Evolutionary conservation across 53 echinoderm and acorn worm species (phyloP).

Genomic region (Apostichopus leukothele): DNA sequence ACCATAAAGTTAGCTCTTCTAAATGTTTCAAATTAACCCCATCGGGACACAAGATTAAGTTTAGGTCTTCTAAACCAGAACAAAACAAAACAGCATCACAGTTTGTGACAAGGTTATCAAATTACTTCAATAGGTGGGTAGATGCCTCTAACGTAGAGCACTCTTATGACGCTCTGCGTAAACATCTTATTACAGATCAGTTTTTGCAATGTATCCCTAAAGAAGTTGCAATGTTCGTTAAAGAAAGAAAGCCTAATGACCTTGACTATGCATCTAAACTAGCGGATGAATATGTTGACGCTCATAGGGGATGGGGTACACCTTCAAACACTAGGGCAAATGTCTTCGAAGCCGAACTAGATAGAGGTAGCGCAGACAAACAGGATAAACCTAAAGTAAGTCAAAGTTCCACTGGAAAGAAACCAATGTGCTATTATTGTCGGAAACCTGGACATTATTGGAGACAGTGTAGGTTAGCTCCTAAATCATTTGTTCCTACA

Average conservation of each 20-base stretch:
- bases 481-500: no score
- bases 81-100: slow-evolving; percentile 1
- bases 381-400: no score
- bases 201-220: background rate
- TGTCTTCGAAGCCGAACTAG: no score
- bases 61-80: slow-evolving; percentile 43
- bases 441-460: slow-evolving; percentile 31
- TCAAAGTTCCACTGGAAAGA: background rate
- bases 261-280: background rate
- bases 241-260: slow-evolving; percentile 36
- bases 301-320: background rate
- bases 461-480: slow-evolving; percentile 1
- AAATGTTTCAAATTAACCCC: slow-evolving; percentile 31
- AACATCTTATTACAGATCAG: slow-evolving; percentile 31
- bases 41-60: slow-evolving; percentile 35
- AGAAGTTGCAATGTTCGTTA: slow-evolving; percentile 36
- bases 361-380: background rate
- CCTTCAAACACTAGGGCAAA: background rate
- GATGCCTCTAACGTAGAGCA: slow-evolving; percentile 7
- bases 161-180: background rate
- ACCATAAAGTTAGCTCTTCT: slow-evolving; percentile 25
- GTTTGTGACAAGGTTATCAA: slow-evolving; percentile 15
- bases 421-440: slow-evolving; percentile 13
- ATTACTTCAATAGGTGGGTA: slow-evolving; percentile 50
- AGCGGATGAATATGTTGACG: background rate